Evolutionary conservation across 2,888 invertebrate species (phyloP).

Genomic region (Cephus rjabovi): DNA sequence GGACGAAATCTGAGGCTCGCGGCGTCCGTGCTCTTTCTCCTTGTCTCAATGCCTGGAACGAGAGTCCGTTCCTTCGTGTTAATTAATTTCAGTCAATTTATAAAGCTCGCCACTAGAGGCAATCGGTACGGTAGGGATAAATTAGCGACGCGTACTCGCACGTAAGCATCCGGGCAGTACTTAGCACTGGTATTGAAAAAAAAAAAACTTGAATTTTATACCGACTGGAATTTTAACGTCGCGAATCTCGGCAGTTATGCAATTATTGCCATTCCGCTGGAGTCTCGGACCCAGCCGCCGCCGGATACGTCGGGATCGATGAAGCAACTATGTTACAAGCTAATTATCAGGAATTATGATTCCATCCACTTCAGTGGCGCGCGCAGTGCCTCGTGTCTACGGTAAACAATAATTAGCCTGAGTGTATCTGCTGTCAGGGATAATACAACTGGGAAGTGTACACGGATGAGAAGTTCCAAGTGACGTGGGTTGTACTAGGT

Average conservation of each 20-base stretch:
- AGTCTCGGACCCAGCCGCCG: slow-evolving; percentile 8
- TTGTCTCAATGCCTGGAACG: not conserved
- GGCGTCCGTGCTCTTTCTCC: not conserved
- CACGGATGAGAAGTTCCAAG: slow-evolving; percentile 40
- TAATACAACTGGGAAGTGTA: slow-evolving; percentile 35
- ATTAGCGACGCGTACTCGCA: not conserved
- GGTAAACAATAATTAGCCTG: slow-evolving; percentile 48
- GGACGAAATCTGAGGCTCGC: not conserved
- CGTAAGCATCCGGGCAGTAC: not conserved
- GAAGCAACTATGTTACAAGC: slow-evolving; percentile 47
- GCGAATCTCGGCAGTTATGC: slow-evolving; percentile 26
- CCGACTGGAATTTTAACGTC: slow-evolving; percentile 32
- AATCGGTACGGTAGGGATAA: not conserved
- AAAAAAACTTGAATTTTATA: slow-evolving; percentile 31
- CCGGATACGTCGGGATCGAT: slow-evolving; percentile 43
- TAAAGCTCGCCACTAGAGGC: not conserved
- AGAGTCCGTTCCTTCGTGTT: not conserved
- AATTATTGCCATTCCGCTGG: slow-evolving; percentile 29
- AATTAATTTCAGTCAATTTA: not conserved
- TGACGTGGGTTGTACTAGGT: slow-evolving; percentile 4
- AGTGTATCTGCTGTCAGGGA: slow-evolving; percentile 28
- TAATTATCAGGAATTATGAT: slow-evolving; percentile 52
- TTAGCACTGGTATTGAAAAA: not conserved
- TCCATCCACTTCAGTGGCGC: slow-evolving; percentile 25
- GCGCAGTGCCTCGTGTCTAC: slow-evolving; percentile 25